These are phyloP conservation scores for Zoanthus solanderi DNA, from an alignment of 92 coral and sea anemone genomes.

Conservation along the genomic window DNA sequence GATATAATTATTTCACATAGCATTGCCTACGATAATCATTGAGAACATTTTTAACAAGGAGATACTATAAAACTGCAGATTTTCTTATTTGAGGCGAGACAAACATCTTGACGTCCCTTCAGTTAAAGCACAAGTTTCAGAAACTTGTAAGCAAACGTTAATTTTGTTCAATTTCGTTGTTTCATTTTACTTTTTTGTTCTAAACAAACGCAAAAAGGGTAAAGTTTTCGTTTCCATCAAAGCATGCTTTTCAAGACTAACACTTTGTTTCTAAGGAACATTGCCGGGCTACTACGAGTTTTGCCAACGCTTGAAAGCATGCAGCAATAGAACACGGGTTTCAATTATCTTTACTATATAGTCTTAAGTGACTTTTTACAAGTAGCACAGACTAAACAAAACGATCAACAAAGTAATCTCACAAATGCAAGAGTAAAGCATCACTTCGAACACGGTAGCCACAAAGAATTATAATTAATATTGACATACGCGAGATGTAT, in stretches of 20 bases:
- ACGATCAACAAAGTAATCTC: too few species aligned
- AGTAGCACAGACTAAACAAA: background rate
- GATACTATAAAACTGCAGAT: too few species aligned
- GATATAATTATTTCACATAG: too few species aligned
- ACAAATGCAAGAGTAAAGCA: too few species aligned
- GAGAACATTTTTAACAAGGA: too few species aligned
- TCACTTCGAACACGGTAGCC: too few species aligned
- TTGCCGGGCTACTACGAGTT: background rate
- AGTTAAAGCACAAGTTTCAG: too few species aligned
- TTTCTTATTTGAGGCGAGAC: too few species aligned
- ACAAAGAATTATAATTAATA: too few species aligned
- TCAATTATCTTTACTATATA: conserved; percentile 1
- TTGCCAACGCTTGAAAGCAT: background rate
- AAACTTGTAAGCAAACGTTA: background rate
- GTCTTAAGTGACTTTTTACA: background rate
- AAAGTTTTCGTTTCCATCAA: background rate
- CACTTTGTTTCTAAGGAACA: conserved; percentile 10
- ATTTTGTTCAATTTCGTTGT: conserved; percentile 24
- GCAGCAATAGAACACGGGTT: background rate
- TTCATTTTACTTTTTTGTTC: background rate
- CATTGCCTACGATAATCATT: too few species aligned
- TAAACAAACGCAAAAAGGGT: background rate
- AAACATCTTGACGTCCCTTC: too few species aligned
- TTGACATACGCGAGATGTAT: background rate
- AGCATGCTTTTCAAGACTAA: conserved; percentile 8